phyloP scores from a whole-genome alignment of 2,113 vertebrate species.

The Corythornis cristatus region DNA sequence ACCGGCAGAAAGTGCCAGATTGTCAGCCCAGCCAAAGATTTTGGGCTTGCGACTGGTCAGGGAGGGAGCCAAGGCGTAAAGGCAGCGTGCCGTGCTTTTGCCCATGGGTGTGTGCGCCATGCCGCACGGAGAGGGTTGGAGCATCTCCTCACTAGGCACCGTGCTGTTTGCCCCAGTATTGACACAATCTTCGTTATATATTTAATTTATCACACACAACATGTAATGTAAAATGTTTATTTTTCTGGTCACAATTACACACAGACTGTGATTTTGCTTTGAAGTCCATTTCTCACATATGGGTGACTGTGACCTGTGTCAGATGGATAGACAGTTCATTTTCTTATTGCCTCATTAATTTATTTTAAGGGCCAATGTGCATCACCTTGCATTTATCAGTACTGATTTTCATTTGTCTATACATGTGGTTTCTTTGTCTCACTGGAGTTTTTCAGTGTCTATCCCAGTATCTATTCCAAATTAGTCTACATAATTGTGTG shows the following conservation, averaged over 20 bases:
- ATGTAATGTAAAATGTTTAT: neutral
- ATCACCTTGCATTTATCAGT: constrained; percentile 13
- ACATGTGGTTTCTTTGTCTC: neutral
- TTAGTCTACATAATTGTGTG: neutral
- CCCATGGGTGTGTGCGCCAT: neutral
- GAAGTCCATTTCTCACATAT: neutral
- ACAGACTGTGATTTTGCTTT: neutral
- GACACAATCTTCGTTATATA: neutral
- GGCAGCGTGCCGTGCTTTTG: fast-evolving
- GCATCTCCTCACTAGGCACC: fast-evolving
- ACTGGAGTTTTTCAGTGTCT: constrained; percentile 8
- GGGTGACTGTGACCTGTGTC: neutral
- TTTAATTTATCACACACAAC: neutral
- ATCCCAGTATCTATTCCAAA: neutral
- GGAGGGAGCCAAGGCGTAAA: neutral
- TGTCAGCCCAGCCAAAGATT: neutral
- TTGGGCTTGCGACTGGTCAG: neutral
- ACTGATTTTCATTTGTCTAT: constrained; percentile 9
- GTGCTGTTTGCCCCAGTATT: fast-evolving
- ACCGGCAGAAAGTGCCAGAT: constrained; percentile 28
- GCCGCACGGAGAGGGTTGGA: neutral
- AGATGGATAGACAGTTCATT: neutral
- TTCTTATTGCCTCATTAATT: constrained; percentile 4
- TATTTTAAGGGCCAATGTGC: neutral
- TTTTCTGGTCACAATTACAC: neutral